Percentiles rank a stretch among this genome's conserved stretches.
phyloP scores from a whole-genome alignment of 2,888 invertebrate genomes.

The Rhabditophanes sp. region DNA sequence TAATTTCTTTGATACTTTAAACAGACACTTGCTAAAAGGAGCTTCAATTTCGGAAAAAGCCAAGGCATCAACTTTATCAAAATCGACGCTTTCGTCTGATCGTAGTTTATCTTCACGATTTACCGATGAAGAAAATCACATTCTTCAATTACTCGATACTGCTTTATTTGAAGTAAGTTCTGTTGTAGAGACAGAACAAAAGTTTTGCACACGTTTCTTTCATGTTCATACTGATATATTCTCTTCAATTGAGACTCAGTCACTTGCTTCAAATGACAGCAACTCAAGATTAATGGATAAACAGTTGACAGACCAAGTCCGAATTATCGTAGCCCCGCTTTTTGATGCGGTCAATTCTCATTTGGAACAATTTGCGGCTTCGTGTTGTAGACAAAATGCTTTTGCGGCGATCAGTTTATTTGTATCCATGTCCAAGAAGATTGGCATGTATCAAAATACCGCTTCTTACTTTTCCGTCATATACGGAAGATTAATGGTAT shows the following conservation, averaged over 20 bases:
- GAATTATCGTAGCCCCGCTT: slow-evolving; percentile 64
- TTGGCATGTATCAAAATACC: slow-evolving; percentile 49
- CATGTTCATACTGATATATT: slow-evolving; percentile 55
- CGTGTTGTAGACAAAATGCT: slow-evolving; percentile 66
- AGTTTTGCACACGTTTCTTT: slow-evolving; percentile 81
- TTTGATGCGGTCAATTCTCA: slow-evolving; percentile 75
- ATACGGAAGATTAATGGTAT: slow-evolving; percentile 67
- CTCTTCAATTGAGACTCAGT: slow-evolving; percentile 24
- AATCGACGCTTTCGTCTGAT: too few species aligned
- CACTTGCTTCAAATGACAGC: slow-evolving; percentile 22
- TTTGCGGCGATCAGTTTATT: slow-evolving; percentile 84
- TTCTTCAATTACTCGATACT: slow-evolving; percentile 61
- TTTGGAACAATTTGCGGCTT: slow-evolving; percentile 65
- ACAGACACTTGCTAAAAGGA: slow-evolving; percentile 3
- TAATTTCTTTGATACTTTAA: slow-evolving; percentile 17
- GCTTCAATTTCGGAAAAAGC: too few species aligned
- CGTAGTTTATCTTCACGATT: background rate
- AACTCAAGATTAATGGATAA: slow-evolving; percentile 17
- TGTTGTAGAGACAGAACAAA: slow-evolving; percentile 78
- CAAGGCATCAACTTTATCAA: too few species aligned
- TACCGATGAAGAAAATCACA: background rate
- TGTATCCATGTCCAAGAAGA: slow-evolving; percentile 76
- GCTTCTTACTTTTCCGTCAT: slow-evolving; percentile 72
- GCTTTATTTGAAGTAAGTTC: slow-evolving; percentile 74
- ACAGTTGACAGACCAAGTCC: slow-evolving; percentile 47